Percentiles rank a stretch among this genome's conserved stretches.
These are phyloP conservation scores for Cyprinodon brontotheroides DNA, from an alignment of 2,113 vertebrate genomes.

Conservation along the genomic window DNA sequence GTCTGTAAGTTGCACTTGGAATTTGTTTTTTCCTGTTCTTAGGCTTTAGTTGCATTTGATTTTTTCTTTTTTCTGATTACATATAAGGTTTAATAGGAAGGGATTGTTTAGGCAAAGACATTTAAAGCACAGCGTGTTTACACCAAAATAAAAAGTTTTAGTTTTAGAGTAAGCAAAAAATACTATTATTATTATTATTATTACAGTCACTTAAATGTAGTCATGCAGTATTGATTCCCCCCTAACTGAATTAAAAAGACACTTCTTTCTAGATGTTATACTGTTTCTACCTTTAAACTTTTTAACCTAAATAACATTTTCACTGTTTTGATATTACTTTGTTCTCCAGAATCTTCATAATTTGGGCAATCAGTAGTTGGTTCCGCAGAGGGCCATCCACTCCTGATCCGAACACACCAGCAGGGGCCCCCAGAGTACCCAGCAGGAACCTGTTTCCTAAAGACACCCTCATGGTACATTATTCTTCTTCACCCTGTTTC, in stretches of 20 bases:
- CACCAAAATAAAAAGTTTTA: background rate
- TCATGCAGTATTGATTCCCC: background rate
- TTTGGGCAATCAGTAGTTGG: conserved; percentile 98
- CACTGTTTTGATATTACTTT: background rate
- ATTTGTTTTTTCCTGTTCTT: background rate
- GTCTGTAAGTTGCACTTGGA: background rate
- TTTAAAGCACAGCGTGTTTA: background rate
- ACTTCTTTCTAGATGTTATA: background rate
- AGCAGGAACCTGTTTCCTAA: conserved; percentile 96
- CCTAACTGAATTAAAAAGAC: background rate
- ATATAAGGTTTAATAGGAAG: too few relatives aligned
- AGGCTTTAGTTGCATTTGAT: background rate
- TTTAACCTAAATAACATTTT: background rate
- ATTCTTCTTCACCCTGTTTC: background rate
- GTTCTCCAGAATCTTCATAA: conserved; percentile 89
- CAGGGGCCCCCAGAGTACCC: conserved; percentile 84
- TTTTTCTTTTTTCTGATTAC: too few relatives aligned
- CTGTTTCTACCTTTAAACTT: background rate
- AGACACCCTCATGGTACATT: conserved; percentile 92
- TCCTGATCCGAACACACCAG: conserved; percentile 85
- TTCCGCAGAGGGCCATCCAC: conserved; percentile 90
- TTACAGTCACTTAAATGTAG: background rate
- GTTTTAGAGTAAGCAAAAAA: background rate
- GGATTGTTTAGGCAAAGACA: too few relatives aligned
- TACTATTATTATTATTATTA: background rate